These are phyloP conservation scores for Echinops telfairi DNA, from an alignment of 2,113 vertebrate species.

Conservation along the genomic window DNA sequence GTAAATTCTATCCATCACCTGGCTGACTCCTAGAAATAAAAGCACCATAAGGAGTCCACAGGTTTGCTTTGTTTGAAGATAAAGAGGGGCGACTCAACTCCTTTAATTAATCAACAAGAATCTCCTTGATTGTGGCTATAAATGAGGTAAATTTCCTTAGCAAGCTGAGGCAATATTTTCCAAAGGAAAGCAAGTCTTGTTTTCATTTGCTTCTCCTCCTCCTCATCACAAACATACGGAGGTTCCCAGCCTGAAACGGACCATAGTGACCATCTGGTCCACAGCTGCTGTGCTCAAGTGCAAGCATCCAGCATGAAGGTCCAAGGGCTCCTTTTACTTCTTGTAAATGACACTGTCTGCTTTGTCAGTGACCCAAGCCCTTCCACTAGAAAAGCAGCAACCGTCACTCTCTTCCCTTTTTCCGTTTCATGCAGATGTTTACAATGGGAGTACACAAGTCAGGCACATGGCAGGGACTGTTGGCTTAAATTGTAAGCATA, in stretches of 20 bases:
- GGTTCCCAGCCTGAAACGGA: slow-evolving; percentile 27
- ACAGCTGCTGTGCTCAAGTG: slow-evolving; percentile 67
- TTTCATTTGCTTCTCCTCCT: slow-evolving; percentile 70
- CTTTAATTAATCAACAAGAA: slow-evolving; percentile 47
- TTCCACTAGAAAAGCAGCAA: slow-evolving; percentile 50
- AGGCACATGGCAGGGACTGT: not conserved
- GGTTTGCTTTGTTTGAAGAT: not conserved
- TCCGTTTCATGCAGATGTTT: slow-evolving; percentile 56
- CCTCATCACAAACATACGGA: slow-evolving; percentile 31
- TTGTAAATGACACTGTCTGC: slow-evolving; percentile 65
- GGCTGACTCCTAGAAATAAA: not conserved
- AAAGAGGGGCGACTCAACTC: not conserved
- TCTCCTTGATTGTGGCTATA: slow-evolving; percentile 41
- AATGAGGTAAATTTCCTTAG: slow-evolving; percentile 73
- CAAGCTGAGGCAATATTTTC: slow-evolving; percentile 81
- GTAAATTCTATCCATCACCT: not conserved
- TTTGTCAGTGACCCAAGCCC: not conserved
- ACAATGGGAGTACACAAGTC: not conserved
- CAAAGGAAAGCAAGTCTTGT: slow-evolving; percentile 67
- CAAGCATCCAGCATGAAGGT: slow-evolving; percentile 58
- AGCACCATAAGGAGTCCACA: not conserved
- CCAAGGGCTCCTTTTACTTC: slow-evolving; percentile 61
- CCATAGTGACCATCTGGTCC: slow-evolving; percentile 56
- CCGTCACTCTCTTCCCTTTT: slow-evolving; percentile 17
- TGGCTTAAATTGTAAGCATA: slow-evolving; percentile 44